Conservation (phyloP, 2,113 vertebrate genomes). For the Coregonus clupeaformis region DNA sequence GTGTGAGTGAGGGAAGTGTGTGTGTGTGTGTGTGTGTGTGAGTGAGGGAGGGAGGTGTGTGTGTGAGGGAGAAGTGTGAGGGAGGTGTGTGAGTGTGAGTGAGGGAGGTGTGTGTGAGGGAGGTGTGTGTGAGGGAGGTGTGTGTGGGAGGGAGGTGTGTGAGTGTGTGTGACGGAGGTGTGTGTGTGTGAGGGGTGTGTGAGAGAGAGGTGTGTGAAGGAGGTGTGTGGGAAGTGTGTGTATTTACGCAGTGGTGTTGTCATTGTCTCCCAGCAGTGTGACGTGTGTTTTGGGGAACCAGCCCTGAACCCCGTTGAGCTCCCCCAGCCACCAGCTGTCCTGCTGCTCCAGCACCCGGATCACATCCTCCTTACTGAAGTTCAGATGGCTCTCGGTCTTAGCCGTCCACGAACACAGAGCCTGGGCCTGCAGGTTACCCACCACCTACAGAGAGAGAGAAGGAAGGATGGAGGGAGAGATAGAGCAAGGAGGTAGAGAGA, state of each 20-base stretch:
- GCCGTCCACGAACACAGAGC: conserved; percentile 96
- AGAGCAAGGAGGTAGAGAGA: background rate
- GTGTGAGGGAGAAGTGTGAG: too few relatives aligned
- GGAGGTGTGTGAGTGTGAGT: background rate
- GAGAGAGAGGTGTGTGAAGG: too few relatives aligned
- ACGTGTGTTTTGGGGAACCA: conserved; percentile 97
- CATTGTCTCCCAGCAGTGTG: conserved; percentile 78
- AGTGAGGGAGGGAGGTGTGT: too few relatives aligned
- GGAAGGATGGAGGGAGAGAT: background rate
- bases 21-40: background rate
- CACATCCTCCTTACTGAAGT: conserved; percentile 93
- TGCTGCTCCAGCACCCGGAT: conserved; percentile 95
- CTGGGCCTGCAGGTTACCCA: conserved; percentile 87
- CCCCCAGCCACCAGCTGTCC: conserved; percentile 98
- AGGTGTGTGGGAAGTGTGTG: too few relatives aligned
- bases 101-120: too few relatives aligned
- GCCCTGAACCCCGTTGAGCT: conserved; percentile 84
- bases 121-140: too few relatives aligned
- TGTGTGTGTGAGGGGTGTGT: too few relatives aligned
- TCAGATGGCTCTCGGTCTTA: conserved; percentile 96
- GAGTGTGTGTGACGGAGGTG: conserved; percentile 7
- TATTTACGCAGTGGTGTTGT: conserved; percentile 59
- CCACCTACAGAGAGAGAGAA: conserved; percentile 57
- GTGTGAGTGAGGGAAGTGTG: too few relatives aligned
- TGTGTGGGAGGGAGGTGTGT: too few relatives aligned